Base-by-base conservation (phyloP, 2,888 invertebrate species). In the Eupeodes latifasciatus region DNA sequence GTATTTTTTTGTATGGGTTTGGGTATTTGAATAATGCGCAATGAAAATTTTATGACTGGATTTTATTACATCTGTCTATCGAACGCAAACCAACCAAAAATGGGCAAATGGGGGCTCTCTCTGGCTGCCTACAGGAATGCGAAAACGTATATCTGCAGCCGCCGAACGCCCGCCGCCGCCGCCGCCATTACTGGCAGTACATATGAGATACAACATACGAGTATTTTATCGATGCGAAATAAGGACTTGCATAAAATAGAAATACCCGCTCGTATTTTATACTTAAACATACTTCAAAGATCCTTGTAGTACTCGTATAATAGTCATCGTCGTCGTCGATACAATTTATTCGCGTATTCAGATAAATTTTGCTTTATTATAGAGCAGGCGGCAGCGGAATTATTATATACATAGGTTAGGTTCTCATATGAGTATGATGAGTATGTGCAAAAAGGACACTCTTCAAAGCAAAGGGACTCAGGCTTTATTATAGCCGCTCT, bases 31-130 rank as follows among this genome's bases (percentile, higher is more conserved):
- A 71, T 51, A 75, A 51, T 62, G 84, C 16, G 77, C 57, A 55
- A 82, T 77, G 81, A 81, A 82, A 82, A 78, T 78, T 72, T 64
- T 72, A 82, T 72, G 71, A 76, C 80, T 67, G 75, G 64, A 81
- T 81, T 71, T 71, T 80, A 81, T 80, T 76, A 75, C 69, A 66
- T 72, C 34, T 77, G 57, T 67, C 34, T 47, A 62, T 34, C 36
- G 66, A 67, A 49, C 27, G 27, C 40, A n/a, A 27, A 12, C 49
- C 10, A 55, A 27, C 27, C 27, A 27, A 40, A 40, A 51, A 64
- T 59, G 64, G 36, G 9, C n/a, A 36, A 36, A 61, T 61, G 12
- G 11, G 40, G 62, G 9, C 19, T 19, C 53, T 55, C 9, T 4
- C 19, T 57, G 44, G 4, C 7, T 36, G 55, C 62, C 61, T 55